A percentile compares a stretch with the other conserved stretches of the same genome.
Conservation (phyloP, 2,113 vertebrate genomes). For the Zosterops japonicus region DNA sequence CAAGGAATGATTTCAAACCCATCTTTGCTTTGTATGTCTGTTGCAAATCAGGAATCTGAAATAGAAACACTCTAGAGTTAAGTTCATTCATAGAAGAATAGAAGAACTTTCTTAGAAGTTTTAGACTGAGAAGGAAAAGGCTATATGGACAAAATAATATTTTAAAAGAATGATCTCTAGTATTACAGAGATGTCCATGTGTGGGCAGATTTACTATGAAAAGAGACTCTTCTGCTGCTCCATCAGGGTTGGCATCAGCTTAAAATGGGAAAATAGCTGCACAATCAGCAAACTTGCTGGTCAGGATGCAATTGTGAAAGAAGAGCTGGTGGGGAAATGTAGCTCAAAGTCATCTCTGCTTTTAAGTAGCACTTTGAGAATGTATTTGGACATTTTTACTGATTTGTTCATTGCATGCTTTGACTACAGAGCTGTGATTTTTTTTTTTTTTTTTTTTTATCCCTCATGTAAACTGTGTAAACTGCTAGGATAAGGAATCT, state of each 20-base stretch:
- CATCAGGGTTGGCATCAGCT: neutral
- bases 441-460: neutral
- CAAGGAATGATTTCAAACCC: neutral
- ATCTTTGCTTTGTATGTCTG: neutral
- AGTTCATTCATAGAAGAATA: neutral
- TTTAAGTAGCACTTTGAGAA: neutral
- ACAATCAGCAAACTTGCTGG: neutral
- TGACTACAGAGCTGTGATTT: neutral
- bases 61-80: neutral
- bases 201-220: neutral
- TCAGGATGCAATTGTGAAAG: neutral
- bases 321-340: neutral
- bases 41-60: neutral
- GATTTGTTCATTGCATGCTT: neutral
- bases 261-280: neutral
- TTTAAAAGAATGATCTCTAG: fast-evolving
- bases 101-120: neutral
- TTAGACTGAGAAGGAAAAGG: neutral
- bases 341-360: neutral
- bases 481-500: neutral
- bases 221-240: neutral
- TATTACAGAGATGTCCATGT: neutral
- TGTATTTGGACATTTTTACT: neutral
- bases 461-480: neutral
- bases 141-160: neutral